Base-by-base conservation (phyloP, 1,140 invertebrate genomes). In the Pseudomyrmex sp. region DNA sequence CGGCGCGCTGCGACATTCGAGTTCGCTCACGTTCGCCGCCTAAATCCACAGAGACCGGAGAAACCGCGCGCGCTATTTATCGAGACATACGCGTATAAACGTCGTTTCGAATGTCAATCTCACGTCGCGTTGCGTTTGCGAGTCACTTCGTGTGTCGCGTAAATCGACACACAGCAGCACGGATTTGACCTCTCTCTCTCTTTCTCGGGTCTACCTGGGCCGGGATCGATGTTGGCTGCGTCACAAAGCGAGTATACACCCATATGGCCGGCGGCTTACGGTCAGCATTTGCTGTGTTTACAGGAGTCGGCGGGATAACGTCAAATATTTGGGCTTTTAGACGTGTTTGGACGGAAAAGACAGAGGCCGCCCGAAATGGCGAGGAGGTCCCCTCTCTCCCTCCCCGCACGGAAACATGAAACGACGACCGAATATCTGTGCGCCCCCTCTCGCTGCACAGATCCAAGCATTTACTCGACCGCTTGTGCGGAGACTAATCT, bases 271-370 rank as follows among this genome's bases (percentile, higher is more conserved):
- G 70, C 73, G 61, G 76, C 54, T 26, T 26, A 52, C 56, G 58
- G 52, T 56, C 85, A 65, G 65, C 65, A 72, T 44, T 56, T 35
- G 44, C 23, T 44, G 59, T 91, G 90, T 92, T 92, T 92, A 90
- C 90, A 85, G 85, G 87, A 88, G 89, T 90, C 85, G 72, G 26
- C 79, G 63, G 74, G 86, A 90, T 90, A 89, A 72, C 82, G 75
- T 91, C 92, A 93, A 93, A 93, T 93, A 93, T 93, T 93, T 93
- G 92, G 86, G 76, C 91, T 93, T 93, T 93, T 93, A 93, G 89
- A 84, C 82, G 82, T 91, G 87, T 92, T 92, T 92, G 91, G 69
- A 84, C 82, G 90, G 84, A 74, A 77, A 88, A 85, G 87, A 89
- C 87, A 88, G 82, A 90, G 82, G 73, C 85, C 80, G 88, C 66